A percentile compares a stretch with the other conserved stretches of the same genome.
These are phyloP conservation scores for Eretmochelys imbricata DNA, from an alignment of 2,113 vertebrate species.

Conservation along the genomic window DNA sequence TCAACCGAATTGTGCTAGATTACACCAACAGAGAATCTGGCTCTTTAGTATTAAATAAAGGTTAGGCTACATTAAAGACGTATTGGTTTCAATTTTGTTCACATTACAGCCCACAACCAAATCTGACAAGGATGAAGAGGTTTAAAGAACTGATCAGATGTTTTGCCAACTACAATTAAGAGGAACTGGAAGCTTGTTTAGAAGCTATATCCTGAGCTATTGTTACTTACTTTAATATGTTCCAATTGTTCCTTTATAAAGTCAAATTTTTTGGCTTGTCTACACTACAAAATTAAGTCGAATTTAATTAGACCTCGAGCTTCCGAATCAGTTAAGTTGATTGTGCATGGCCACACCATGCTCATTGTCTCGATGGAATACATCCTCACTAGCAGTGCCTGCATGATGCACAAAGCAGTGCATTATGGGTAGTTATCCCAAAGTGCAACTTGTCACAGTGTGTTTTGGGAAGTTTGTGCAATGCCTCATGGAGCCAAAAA, in stretches of 20 bases:
- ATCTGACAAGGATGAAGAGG: not conserved
- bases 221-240: not conserved
- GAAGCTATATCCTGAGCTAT: not conserved
- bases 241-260: conserved; percentile 38
- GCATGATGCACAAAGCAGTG: no score
- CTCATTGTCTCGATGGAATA: no score
- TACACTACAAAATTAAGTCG: no score
- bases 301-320: no score
- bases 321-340: no score
- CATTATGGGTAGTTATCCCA: no score
- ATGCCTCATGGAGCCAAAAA: no score
- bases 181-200: conserved; percentile 51
- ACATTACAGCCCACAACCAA: not conserved
- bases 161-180: not conserved
- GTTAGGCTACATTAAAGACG: not conserved
- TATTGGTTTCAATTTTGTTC: not conserved
- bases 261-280: not conserved
- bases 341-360: no score
- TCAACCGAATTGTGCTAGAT: not conserved
- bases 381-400: no score
- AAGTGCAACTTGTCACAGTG: no score
- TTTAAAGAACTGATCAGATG: conserved; percentile 26
- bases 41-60: not conserved
- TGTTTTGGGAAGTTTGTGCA: no score
- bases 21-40: not conserved